Conservation (phyloP, 2,113 vertebrate species). For the Amazona guildingii region DNA sequence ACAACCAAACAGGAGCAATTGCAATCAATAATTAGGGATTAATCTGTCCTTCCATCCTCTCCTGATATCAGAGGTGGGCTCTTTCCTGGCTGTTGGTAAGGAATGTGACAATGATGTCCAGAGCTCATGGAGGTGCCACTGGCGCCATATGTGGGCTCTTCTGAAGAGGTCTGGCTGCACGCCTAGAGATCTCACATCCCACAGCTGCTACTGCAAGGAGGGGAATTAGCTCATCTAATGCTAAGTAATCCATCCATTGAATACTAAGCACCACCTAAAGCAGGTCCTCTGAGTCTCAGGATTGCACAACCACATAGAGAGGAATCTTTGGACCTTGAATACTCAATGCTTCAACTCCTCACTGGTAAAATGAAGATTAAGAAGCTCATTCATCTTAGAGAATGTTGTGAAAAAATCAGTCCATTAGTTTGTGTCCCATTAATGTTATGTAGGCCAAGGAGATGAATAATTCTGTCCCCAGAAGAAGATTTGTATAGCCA, state of each 20-base stretch:
- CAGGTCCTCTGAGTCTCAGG: background rate
- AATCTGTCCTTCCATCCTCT: background rate
- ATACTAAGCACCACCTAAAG: background rate
- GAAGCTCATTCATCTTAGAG: conserved; percentile 12
- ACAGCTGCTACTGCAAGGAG: background rate
- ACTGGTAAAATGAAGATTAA: conserved; percentile 43
- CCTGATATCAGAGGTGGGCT: background rate
- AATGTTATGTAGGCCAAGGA: conserved; percentile 45
- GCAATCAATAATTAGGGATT: background rate
- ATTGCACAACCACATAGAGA: background rate
- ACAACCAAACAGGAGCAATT: background rate
- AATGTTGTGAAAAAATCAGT: conserved; percentile 40
- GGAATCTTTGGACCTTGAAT: background rate
- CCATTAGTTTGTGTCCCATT: conserved; percentile 55
- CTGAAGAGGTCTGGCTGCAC: background rate
- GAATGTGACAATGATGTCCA: background rate
- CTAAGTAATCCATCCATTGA: background rate
- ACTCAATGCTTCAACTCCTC: background rate
- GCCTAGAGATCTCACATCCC: background rate
- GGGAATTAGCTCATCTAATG: background rate
- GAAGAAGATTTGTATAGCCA: conserved; percentile 22
- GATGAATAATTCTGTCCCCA: conserved; percentile 50
- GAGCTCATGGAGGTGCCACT: fast-evolving
- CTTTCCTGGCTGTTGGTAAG: background rate
- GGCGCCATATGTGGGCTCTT: background rate